A percentile compares a stretch with the other conserved stretches of the same genome.
phyloP scores from a whole-genome alignment of 2,797 vertebrate genomes.

The Chelmon rostratus region DNA sequence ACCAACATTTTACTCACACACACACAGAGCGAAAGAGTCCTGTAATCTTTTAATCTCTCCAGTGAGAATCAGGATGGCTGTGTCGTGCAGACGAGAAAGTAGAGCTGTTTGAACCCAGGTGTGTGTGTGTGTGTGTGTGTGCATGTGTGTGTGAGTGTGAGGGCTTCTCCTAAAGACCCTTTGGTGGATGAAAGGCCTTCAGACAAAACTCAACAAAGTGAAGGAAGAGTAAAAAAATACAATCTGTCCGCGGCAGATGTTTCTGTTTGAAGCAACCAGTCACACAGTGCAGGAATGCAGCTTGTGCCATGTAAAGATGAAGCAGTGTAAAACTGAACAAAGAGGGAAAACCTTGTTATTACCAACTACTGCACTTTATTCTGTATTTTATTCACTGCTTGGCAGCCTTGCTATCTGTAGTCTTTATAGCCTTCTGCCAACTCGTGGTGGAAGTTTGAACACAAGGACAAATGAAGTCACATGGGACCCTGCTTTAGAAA shows the following conservation, averaged over 20 bases:
- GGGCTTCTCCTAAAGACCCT: conserved; percentile 17
- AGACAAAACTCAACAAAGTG: conserved; percentile 9
- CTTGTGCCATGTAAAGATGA: neutral
- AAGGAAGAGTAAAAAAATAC: neutral
- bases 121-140: conserved; percentile 29
- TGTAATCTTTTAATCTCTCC: conserved; percentile 83
- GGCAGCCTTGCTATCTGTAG: conserved; percentile 9
- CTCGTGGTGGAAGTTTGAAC: neutral
- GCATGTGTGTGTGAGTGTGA: conserved; percentile 20
- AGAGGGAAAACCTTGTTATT: conserved; percentile 11
- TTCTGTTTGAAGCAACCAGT: conserved; percentile 11
- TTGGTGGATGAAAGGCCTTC: conserved; percentile 25
- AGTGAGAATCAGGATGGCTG: conserved; percentile 52
- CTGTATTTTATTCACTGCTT: conserved; percentile 3
- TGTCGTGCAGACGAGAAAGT: conserved; percentile 39
- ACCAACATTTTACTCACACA: conserved; percentile 20
- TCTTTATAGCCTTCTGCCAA: neutral
- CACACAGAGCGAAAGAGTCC: conserved; percentile 25
- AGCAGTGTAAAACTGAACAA: conserved; percentile 17
- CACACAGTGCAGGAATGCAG: neutral
- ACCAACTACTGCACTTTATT: neutral
- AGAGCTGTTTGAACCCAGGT: conserved; percentile 34
- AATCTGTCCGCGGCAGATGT: neutral
- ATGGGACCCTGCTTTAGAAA: neutral
- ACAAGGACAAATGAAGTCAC: conserved; percentile 24